Evolutionary conservation across 2,888 invertebrate genomes (phyloP), one percentile per base, ranked within the genome.

Genomic region (Drosophila seclusa): DNA sequence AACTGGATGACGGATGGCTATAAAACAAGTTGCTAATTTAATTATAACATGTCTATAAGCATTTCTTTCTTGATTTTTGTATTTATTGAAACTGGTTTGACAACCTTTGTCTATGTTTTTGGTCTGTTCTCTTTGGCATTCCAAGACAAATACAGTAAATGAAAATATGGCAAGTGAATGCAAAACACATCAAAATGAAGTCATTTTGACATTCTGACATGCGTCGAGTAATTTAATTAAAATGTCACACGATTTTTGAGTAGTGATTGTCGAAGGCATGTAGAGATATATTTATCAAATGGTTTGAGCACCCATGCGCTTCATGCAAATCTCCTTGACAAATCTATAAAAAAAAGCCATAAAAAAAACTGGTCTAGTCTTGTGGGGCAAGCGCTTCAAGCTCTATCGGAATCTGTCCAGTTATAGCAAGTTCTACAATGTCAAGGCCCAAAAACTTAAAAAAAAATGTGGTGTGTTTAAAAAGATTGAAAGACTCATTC

Each of bases 371-470:
- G 66, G 66, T 80, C 60, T 57, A 72, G 59, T 64, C 69, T 36
- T 57, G 49, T 67, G 45, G 34, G 10, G 52, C 38, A 53, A 68
- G 38, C 53, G 59, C 13, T 50, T 50, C 42, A 60, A 52, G 67
- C 59, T 58, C 36, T 27, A 58, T 53, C 50, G 13, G 65, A 69
- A 70, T 80, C 73, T 71, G 32, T 42, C 16, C 57, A n/a, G 29
- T 66, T 67, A 79, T 54, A 88, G 88, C 90, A 76, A 62, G 90
- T 85, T 87, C 62, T 66, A 73, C 69, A 85, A 87, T 85, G 88
- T 85, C 90, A 85, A 85, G 84, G 76, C 70, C 73, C 80, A 73
- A 69, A 82, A 87, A 75, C 60, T 6, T 67, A 69, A 55, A 50
- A 11, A 54, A 40, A 34, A n/a, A n/a, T n/a, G 29, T 32, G 45